Percentiles rank a stretch among this genome's conserved stretches.
Evolutionary conservation across 2,888 invertebrate genomes (phyloP).

Genomic region (Zaprionus bogoriensis): DNA sequence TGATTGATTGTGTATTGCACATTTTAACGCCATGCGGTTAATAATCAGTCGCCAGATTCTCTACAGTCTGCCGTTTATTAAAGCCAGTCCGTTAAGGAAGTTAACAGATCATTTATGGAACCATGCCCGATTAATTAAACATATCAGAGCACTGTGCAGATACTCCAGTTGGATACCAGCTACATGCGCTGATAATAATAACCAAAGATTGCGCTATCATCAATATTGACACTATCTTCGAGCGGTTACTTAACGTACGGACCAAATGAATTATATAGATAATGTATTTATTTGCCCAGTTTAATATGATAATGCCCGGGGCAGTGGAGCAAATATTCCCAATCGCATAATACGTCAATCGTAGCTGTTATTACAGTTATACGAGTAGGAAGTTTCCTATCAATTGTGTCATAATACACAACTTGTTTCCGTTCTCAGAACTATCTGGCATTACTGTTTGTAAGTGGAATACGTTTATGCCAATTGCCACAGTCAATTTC

Average conservation of each 20-base stretch:
- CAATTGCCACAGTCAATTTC: neutral
- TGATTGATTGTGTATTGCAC: constrained; percentile 16
- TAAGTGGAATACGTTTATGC: neutral
- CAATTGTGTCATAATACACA: constrained; percentile 14
- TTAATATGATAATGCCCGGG: constrained; percentile 5
- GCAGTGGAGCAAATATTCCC: neutral
- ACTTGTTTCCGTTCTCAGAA: constrained; percentile 35
- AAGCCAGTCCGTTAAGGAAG: neutral
- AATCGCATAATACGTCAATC: constrained; percentile 3
- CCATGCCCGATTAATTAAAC: too few species aligned
- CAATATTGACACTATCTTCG: constrained; percentile 14
- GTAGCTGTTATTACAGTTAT: constrained; percentile 2
- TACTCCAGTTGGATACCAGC: neutral
- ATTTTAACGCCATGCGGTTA: constrained; percentile 28
- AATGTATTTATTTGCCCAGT: constrained; percentile 9
- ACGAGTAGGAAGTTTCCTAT: constrained; percentile 29
- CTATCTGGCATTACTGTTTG: neutral
- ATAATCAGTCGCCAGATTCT: neutral
- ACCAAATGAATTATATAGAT: neutral
- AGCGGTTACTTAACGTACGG: too few species aligned
- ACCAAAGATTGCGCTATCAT: neutral
- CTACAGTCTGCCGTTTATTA: too few species aligned
- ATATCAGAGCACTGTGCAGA: neutral
- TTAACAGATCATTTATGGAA: too few species aligned
- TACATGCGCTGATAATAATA: neutral